A percentile compares a stretch with the other conserved stretches of the same genome.
phyloP scores from a whole-genome alignment of 2,113 vertebrate species.

The Ptilorrhoa leucosticta region DNA sequence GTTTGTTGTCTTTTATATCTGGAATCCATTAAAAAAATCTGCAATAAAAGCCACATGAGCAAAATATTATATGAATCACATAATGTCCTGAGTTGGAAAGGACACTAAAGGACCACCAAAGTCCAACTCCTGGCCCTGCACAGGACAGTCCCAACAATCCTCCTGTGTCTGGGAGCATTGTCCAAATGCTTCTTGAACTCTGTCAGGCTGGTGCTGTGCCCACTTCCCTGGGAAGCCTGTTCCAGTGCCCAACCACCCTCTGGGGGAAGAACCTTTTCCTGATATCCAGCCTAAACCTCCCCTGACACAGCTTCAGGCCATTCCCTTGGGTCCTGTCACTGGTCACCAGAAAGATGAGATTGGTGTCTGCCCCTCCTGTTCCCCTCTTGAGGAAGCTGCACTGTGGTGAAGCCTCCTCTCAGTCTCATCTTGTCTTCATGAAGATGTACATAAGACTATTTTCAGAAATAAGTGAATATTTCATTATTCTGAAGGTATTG shows the following conservation, averaged over 20 bases:
- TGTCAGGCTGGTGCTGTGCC: too few species aligned
- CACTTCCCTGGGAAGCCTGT: background rate
- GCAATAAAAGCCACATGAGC: background rate
- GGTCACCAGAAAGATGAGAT: background rate
- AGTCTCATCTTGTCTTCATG: background rate
- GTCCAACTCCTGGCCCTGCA: background rate
- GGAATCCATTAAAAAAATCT: background rate
- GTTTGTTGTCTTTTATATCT: background rate
- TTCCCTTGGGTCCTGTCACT: background rate
- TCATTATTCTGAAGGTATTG: background rate
- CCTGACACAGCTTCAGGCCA: background rate
- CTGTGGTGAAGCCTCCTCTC: background rate
- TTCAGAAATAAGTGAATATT: background rate
- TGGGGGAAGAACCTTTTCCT: background rate
- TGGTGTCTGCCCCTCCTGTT: background rate
- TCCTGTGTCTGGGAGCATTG: background rate
- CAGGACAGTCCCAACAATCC: background rate
- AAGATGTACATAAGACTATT: background rate
- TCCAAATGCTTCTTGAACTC: background rate
- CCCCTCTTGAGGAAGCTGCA: background rate
- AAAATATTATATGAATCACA: background rate
- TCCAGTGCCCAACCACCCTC: background rate
- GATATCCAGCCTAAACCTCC: background rate
- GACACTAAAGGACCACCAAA: background rate
- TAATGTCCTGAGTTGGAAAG: background rate